Evolutionary conservation across 2,113 vertebrate genomes (phyloP), one percentile per base, ranked within the genome.

Genomic region (Zapornia atra): DNA sequence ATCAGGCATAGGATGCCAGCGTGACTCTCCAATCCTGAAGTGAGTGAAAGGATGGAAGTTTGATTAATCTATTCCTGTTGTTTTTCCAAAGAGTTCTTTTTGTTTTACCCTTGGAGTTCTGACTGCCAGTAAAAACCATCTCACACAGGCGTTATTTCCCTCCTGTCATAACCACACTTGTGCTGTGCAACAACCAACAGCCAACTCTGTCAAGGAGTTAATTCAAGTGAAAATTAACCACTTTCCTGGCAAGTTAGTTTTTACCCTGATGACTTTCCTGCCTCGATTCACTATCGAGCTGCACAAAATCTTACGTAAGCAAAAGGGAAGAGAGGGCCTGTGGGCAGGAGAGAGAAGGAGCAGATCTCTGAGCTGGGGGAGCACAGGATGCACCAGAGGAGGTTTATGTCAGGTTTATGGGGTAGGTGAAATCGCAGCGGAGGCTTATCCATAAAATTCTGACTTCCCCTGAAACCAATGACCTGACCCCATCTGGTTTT

Each of bases 221-320:
- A 92, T 80, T 83, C 51, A 51, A 48, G 26, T 46, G 77, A 53
- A 88, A 92, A 91, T 92, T 86, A 95, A 91, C 60, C 29, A 34
- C 28, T 75, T 96, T 54, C 50, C 66, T 63, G 54, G 36, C 12
- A 78, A 70, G 59, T 75, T 81, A 71, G 15, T 63, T 87, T 87
- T 94, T 70, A 81, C 25, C 19, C 64, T 38, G 46, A 33, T 77
- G 68, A 46, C 28, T 92, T 70, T 34, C 40, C 42, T 92, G 76
- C 60, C 88, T 51, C 24, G 36, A 46, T 86, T 92, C 51, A 38
- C 68, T 40, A 10, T 46, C 29, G 2, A 42, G 51, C 59, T 81
- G 64, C 38, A 88, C 63, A 63, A 81, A 86, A 5, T 16, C 54
- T 59, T 78, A 54, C 1, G 6, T 66, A 86, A 70, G 11, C 17